A percentile compares a stretch with the other conserved stretches of the same genome.
phyloP scores from a whole-genome alignment of 2,113 vertebrate species.

The Chlorocebus sabaeus region DNA sequence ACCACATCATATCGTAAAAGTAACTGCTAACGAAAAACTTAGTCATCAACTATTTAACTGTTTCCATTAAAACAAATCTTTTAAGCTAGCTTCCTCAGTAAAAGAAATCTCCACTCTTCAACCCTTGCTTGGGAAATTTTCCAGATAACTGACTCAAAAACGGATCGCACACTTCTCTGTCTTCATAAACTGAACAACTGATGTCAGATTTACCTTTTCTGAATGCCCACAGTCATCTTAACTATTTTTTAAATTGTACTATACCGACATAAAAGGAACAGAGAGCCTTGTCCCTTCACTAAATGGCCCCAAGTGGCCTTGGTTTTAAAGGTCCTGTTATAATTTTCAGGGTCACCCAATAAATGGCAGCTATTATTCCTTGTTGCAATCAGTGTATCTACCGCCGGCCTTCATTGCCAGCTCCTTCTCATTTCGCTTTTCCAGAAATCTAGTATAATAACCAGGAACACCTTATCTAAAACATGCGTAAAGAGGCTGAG shows the following conservation, averaged over 20 bases:
- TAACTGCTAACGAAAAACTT: constrained; percentile 14
- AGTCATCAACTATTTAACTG: background rate
- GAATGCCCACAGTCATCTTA: background rate
- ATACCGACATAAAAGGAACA: background rate
- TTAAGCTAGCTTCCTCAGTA: background rate
- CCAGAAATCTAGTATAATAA: background rate
- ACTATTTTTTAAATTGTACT: background rate
- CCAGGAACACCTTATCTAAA: background rate
- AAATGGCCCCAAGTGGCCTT: background rate
- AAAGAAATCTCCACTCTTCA: background rate
- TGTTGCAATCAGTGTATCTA: background rate
- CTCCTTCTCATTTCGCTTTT: background rate
- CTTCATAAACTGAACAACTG: background rate
- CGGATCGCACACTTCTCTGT: background rate
- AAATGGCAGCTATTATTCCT: background rate
- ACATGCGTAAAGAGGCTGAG: background rate
- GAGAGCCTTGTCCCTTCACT: background rate
- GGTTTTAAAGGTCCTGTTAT: background rate
- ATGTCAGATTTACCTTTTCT: background rate
- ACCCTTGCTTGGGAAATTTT: background rate
- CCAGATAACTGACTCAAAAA: constrained; percentile 12
- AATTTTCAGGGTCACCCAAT: background rate
- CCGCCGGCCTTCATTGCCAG: background rate
- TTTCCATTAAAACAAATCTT: background rate
- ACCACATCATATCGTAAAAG: background rate